phyloP scores from a whole-genome alignment of 2,113 vertebrate species.

The Stomatorhinus ivindoensis region DNA sequence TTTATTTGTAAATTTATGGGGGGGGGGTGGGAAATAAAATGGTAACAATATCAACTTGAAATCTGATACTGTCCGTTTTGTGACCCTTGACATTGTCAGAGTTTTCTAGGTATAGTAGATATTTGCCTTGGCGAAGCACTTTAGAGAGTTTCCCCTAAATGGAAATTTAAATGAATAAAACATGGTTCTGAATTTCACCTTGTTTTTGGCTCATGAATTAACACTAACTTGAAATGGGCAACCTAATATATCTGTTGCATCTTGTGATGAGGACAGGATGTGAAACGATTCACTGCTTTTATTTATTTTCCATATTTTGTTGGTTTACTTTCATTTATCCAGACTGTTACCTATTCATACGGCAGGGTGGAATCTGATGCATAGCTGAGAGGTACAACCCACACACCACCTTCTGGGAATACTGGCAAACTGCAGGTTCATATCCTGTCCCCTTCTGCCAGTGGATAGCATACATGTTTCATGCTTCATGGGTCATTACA shows the following conservation, averaged over 20 bases:
- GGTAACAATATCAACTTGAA: background rate
- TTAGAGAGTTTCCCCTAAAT: background rate
- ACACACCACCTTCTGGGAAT: background rate
- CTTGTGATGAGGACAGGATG: background rate
- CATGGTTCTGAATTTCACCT: background rate
- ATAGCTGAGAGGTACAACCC: background rate
- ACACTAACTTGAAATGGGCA: background rate
- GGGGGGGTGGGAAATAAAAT: background rate
- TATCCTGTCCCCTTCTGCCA: background rate
- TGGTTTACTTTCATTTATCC: background rate
- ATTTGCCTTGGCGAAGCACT: background rate
- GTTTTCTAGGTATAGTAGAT: background rate
- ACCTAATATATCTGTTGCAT: background rate
- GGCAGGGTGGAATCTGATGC: background rate
- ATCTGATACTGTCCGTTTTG: background rate
- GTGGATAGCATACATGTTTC: background rate
- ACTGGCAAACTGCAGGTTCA: background rate
- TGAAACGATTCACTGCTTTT: background rate
- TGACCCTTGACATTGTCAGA: background rate
- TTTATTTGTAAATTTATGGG: background rate
- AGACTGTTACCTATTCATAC: background rate
- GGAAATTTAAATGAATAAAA: conserved; percentile 1
- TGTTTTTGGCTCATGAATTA: background rate
- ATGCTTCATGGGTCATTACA: background rate
- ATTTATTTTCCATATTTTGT: background rate